Conservation (phyloP, 2,888 invertebrate genomes). For the Boloria euphrosyne region DNA sequence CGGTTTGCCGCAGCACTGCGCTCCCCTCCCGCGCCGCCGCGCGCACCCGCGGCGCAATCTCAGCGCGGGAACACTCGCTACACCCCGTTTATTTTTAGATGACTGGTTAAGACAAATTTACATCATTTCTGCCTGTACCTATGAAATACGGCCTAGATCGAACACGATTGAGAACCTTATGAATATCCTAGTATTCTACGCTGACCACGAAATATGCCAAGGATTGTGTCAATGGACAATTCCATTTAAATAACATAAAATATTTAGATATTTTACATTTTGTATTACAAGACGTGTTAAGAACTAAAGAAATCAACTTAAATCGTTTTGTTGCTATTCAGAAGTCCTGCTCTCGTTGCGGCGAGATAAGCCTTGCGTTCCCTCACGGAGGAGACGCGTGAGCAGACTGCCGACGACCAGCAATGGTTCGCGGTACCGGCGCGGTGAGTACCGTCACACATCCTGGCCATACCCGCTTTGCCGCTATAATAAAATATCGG, state of each 20-base stretch:
- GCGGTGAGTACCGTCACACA: background rate
- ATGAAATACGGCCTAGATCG: no score
- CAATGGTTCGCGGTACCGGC: constrained; percentile 30
- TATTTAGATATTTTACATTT: no score
- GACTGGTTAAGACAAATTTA: constrained; percentile 61
- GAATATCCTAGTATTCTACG: no score
- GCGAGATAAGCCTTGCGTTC: constrained; percentile 42
- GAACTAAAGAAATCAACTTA: no score
- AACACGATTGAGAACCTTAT: no score
- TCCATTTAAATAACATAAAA: no score
- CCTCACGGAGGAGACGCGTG: constrained; percentile 44
- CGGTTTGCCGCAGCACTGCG: constrained; percentile 39
- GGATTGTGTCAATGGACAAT: no score
- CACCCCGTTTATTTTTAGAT: constrained; percentile 65
- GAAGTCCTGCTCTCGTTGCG: constrained; percentile 27
- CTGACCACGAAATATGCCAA: no score
- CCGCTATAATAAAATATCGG: background rate
- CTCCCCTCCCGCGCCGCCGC: constrained; percentile 11
- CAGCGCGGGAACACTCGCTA: constrained; percentile 46
- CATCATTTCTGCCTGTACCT: background rate
- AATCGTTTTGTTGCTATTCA: background rate
- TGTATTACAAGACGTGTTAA: no score
- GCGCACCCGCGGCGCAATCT: constrained; percentile 43
- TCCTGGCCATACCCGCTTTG: background rate
- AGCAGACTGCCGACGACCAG: constrained; percentile 39